Evolutionary conservation across 1,140 invertebrate genomes (phyloP), one percentile per base, ranked within the genome.

Genomic region (Drosophila miranda): DNA sequence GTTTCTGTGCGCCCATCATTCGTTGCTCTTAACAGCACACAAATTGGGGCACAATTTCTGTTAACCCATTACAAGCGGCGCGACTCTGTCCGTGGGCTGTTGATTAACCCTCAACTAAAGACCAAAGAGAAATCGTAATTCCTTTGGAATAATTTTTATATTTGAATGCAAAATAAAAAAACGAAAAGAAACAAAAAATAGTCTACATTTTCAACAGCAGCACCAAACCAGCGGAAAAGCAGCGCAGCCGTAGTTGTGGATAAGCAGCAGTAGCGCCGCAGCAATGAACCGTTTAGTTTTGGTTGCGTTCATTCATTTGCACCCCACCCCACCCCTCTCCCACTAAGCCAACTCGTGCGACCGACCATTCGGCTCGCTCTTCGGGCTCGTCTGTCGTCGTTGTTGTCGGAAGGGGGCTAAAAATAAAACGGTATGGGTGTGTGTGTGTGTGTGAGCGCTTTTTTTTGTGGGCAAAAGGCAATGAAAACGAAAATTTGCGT

Each of bases 401-500:
- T n/a, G 41, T 43, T 68, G 23, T 51, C 45, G 52, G 51, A 67
- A 57, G 58, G 38, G 64, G 49, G 64, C 81, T 84, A 84, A 81
- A 84, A 86, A 84, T 84, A 86, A 84, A 86, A 75, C 73, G 60
- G 61, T 61, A 78, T 71, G 64, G n/a, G n/a, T 23, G 70, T 62
- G 16, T 53, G 42, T 54, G 41, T 66, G 52, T 69, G 42, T 62
- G 43, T 16, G 56, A 53, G 44, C 53, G 43, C 52, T 64, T 68
- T 49, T 84, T 58, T 84, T 79, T 89, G 73, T 89, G 66, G 69
- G 76, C 75, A 90, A 84, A 68, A 68, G 64, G 74, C 77, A 90
- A 89, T 90, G 89, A 90, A 90, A 90, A 90, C 78, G 82, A 90
- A 90, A 89, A 89, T 89, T 88, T 90, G 89, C 89, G 89, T 90